phyloP scores from a whole-genome alignment of 2,888 invertebrate genomes.

The Rhyacophila evoluta region DNA sequence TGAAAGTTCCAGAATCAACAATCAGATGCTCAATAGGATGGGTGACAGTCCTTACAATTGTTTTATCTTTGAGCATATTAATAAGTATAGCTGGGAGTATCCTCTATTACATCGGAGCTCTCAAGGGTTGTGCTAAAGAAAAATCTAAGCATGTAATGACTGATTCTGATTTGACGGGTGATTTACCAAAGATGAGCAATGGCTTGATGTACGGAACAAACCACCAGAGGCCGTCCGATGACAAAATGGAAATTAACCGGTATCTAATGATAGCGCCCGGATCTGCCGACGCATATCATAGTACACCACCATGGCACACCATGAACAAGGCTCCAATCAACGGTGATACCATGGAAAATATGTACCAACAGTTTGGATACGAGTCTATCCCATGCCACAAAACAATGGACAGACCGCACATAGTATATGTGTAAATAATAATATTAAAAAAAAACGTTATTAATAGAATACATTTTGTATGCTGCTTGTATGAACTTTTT shows the following conservation, averaged over 20 bases:
- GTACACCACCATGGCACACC: conserved; percentile 68
- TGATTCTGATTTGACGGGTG: conserved; percentile 69
- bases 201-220: conserved; percentile 66
- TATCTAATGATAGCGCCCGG: conserved; percentile 70
- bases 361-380: conserved; percentile 69
- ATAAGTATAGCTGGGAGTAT: conserved; percentile 69
- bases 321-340: conserved; percentile 65
- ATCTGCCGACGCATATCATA: conserved; percentile 69
- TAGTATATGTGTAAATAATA: conserved; percentile 72
- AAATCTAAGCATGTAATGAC: conserved; percentile 70
- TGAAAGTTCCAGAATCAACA: conserved; percentile 73
- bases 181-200: conserved; percentile 68
- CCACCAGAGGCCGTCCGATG: conserved; percentile 66
- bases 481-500: conserved; percentile 43
- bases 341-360: conserved; percentile 68
- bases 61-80: conserved; percentile 69
- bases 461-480: conserved; percentile 44
- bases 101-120: conserved; percentile 68
- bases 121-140: conserved; percentile 69
- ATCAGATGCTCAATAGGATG: conserved; percentile 74
- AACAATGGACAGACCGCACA: conserved; percentile 71
- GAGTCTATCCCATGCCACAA: conserved; percentile 69
- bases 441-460: conserved; percentile 17
- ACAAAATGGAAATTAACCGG: conserved; percentile 67
- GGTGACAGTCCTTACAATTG: conserved; percentile 71